Evolutionary conservation across 1,140 invertebrate species (phyloP), one percentile per base, ranked within the genome.

Genomic region (Anadara kagoshimensis): DNA sequence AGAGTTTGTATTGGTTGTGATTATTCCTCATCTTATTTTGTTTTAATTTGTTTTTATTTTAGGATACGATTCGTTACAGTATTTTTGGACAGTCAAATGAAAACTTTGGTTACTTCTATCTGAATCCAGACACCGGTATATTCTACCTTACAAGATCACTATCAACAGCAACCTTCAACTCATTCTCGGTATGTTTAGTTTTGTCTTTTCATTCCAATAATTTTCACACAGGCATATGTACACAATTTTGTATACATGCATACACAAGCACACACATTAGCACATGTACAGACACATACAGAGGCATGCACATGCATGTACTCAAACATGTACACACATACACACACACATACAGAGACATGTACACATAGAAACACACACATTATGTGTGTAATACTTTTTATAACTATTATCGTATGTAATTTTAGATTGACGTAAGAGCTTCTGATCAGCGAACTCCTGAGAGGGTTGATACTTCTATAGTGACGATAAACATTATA

Each of bases 381-480:
- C n/a, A n/a, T n/a, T n/a, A n/a, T n/a, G n/a, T n/a, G n/a, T n/a
- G n/a, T n/a, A n/a, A n/a, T n/a, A n/a, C n/a, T n/a, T n/a, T n/a
- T n/a, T 36, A 36, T 36, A 36, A 36, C 29, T 36, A 36, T 36
- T 36, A 36, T 3, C 29, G 29, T 14, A n/a, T 1, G 20, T 67
- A 36, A 49, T 56, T 56, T 29, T 14, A 78, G 73, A 54, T 78
- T 14, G 57, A 61, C 29, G 68, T 76, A 22, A 53, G 16, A 54
- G 77, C 53, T 51, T 57, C 49, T 0, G 73, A 78, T 57, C 61
- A 59, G 12, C 36, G 64, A 36, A 64, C 54, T 36, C 77, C 77
- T 16, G 47, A 65, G 57, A 74, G 56, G 53, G 16, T 47, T 8
- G 67, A 53, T 49, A 66, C 43, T 2, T 93, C 93, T 2, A 94